Evolutionary conservation across 2,113 vertebrate genomes (phyloP).

Genomic region (Microcebus murinus): DNA sequence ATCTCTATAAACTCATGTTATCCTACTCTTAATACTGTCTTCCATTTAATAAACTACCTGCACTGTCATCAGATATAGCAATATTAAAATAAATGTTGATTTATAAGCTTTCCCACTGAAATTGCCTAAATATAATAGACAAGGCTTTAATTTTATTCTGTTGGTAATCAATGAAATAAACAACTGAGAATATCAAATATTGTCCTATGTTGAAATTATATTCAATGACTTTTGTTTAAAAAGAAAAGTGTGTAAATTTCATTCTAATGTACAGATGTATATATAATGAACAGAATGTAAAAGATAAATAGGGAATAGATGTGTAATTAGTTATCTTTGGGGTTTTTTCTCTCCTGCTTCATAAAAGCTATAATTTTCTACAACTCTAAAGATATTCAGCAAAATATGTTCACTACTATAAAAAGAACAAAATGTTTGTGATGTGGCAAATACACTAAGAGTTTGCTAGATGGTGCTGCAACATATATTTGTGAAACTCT

Average conservation of each 20-base stretch:
- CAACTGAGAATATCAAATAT: conserved; percentile 38
- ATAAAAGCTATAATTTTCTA: not conserved
- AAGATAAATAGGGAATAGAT: not conserved
- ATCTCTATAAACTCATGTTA: conserved; percentile 17
- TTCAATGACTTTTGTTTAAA: not conserved
- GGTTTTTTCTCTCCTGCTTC: not conserved
- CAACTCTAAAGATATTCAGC: not conserved
- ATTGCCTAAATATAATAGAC: not conserved
- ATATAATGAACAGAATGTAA: not conserved
- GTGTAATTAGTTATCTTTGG: not conserved
- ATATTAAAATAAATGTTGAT: not conserved
- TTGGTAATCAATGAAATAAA: conserved; percentile 69
- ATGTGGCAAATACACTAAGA: conserved; percentile 42
- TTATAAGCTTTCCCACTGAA: not conserved
- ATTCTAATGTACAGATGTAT: not conserved
- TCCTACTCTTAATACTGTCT: not conserved
- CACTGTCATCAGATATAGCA: not conserved
- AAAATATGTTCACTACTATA: not conserved
- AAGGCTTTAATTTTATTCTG: conserved; percentile 55
- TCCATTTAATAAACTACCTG: not conserved
- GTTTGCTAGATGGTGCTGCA: conserved; percentile 76
- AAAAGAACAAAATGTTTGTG: conserved; percentile 42
- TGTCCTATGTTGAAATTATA: not conserved
- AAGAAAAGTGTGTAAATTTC: not conserved
- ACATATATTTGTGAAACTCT: conserved; percentile 63